These are phyloP conservation scores for Diabrotica balteata DNA, from an alignment of 2,888 invertebrate species.

Conservation along the genomic window DNA sequence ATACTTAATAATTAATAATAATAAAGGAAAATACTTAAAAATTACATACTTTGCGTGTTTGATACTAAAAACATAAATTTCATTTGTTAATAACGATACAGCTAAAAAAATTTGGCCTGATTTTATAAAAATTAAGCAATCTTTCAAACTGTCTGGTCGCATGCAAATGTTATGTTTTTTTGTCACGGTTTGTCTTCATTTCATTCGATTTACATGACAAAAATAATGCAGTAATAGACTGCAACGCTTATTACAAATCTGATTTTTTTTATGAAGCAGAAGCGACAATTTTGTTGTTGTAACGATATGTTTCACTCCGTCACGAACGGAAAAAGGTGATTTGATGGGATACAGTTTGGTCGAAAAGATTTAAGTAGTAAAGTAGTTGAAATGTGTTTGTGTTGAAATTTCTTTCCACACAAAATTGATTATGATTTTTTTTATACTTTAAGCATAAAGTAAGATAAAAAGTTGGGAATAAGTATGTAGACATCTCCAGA, in stretches of 20 bases:
- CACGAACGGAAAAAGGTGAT: not conserved
- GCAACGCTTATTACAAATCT: constrained; percentile 18
- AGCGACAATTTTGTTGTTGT: constrained; percentile 7
- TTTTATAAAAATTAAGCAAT: constrained; percentile 30
- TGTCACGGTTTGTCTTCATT: constrained; percentile 32
- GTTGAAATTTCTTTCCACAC: too few species aligned
- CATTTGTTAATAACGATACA: not conserved
- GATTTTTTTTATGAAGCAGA: constrained; percentile 17
- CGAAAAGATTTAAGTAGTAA: too few species aligned
- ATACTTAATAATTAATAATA: too few species aligned
- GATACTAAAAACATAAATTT: not conserved
- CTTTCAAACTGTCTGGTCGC: constrained; percentile 28
- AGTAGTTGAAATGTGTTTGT: too few species aligned
- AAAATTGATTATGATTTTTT: too few species aligned
- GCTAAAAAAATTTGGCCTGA: constrained; percentile 2
- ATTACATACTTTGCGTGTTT: not conserved
- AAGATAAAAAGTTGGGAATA: too few species aligned
- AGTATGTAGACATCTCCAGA: too few species aligned
- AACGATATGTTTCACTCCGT: constrained; percentile 1
- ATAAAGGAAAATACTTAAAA: not conserved
- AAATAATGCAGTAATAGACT: constrained; percentile 26
- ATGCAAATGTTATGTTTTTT: constrained; percentile 32
- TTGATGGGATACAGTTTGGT: too few species aligned
- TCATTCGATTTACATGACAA: constrained; percentile 23
- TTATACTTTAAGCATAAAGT: too few species aligned